Percentiles rank a stretch among this genome's conserved stretches.
Evolutionary conservation across 2,888 invertebrate species (phyloP).

Genomic region (Bhutanitis thaidina): DNA sequence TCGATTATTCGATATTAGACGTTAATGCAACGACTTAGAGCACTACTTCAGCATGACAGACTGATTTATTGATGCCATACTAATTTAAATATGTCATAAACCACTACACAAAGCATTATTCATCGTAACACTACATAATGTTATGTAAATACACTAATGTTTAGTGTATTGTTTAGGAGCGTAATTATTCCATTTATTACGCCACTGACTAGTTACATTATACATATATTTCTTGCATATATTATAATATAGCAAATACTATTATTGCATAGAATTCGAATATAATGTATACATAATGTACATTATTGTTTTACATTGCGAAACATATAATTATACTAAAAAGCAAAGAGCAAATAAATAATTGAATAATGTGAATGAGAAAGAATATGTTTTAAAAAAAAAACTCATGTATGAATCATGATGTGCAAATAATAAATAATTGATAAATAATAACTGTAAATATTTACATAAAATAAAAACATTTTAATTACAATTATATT

Average conservation of each 20-base stretch:
- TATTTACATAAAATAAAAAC: constrained; percentile 35
- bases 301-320: too few relatives aligned
- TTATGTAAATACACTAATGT: too few relatives aligned
- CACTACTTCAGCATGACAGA: neutral
- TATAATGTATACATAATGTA: neutral
- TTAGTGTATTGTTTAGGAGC: too few relatives aligned
- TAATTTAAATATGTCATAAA: neutral
- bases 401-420: constrained; percentile 37
- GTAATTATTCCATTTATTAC: too few relatives aligned
- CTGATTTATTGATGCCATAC: too few relatives aligned
- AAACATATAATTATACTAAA: constrained; percentile 29
- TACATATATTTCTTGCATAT: too few relatives aligned
- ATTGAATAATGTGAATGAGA: constrained; percentile 29
- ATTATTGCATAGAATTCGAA: too few relatives aligned
- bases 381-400: constrained; percentile 28
- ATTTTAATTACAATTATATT: neutral
- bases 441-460: constrained; percentile 33
- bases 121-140: too few relatives aligned
- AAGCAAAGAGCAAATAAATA: constrained; percentile 50
- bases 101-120: neutral
- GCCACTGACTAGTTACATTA: too few relatives aligned
- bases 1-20: neutral
- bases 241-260: too few relatives aligned
- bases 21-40: neutral
- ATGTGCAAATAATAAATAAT: constrained; percentile 69